Evolutionary conservation across 2,797 vertebrate genomes (phyloP).

Genomic region (Sphaeramia orbicularis): DNA sequence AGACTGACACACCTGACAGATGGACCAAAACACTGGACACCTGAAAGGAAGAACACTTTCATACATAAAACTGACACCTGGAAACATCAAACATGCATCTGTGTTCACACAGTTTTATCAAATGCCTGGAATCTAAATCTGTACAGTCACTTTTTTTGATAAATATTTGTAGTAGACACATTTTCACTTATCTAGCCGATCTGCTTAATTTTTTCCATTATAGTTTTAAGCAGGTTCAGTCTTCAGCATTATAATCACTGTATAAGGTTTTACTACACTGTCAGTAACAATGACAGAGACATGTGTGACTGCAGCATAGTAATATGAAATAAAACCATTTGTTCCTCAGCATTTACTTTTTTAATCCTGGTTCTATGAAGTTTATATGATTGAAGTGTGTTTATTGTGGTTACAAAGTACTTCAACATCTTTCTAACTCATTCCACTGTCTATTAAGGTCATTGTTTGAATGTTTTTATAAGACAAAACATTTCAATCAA

Average conservation of each 20-base stretch:
- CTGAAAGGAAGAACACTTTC: conserved; percentile 13
- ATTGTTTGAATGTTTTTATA: too few species aligned
- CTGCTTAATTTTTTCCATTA: too few species aligned
- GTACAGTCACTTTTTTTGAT: conserved; percentile 7
- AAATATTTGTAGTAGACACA: background rate
- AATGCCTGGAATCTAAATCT: conserved; percentile 13
- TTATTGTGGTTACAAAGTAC: too few species aligned
- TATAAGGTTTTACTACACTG: conserved; percentile 1
- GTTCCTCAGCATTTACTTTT: background rate
- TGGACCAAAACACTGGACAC: background rate
- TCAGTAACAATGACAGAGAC: background rate
- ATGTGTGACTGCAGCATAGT: conserved; percentile 18
- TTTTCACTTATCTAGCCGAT: too few species aligned
- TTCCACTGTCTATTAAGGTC: too few species aligned
- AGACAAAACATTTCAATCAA: too few species aligned
- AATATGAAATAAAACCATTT: conserved; percentile 60
- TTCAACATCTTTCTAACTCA: too few species aligned
- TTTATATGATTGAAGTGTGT: too few species aligned
- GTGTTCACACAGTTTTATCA: conserved; percentile 19
- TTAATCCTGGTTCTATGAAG: background rate
- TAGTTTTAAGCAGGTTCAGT: too few species aligned
- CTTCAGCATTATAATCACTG: conserved; percentile 6
- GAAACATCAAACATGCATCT: conserved; percentile 4
- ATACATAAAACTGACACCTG: conserved; percentile 6
- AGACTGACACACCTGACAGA: background rate